Evolutionary conservation across 2,797 vertebrate species (phyloP), one percentile per base, ranked within the genome.

Genomic region (Tokudaia tokunoshimensis): DNA sequence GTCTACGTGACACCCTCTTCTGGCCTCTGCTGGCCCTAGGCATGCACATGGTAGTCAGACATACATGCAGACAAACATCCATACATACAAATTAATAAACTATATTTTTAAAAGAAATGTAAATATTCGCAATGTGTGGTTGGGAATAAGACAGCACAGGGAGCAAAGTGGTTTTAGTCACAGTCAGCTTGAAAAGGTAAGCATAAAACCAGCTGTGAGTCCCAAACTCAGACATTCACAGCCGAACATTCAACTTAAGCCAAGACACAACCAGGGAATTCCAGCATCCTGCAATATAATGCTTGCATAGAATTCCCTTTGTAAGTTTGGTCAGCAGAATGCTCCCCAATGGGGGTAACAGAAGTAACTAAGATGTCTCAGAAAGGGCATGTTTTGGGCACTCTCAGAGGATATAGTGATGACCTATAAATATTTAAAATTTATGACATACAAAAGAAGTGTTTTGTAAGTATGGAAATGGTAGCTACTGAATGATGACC

Each of bases 391-490:
- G n/a, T 94, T 94, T 76, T 76, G 84, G 67, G 59, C 20, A 87
- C 41, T 92, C 47, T 93, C 13, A 8, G 15, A 74, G 11, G 37
- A 41, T 44, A 44, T 26, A 31, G 10, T 75, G 13, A 1, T 76
- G 14, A 55, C 72, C 52, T 88, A 14, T 52, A 92, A 80, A 89
- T 83, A 57, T 22, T 80, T 74, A 57, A 95, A 31, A 41, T 61
- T 87, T 79, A 0, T 63, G 50, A 47, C 55, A 3, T 57, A 81
- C 10, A 67, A 76, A 81, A 89, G 26, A 31, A 70, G 44, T 80
- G 94, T 94, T 94, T 93, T 92, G 6, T 79, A 31, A 92, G 29
- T 86, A 83, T 10, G 91, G 75, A 79, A 89, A 78, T 19, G 9
- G 70, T 61, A 80, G 34, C 55, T 29, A 34, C 2, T 67, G 17